Conservation (phyloP, 1,140 invertebrate species). For the Andricus grossulariae region DNA sequence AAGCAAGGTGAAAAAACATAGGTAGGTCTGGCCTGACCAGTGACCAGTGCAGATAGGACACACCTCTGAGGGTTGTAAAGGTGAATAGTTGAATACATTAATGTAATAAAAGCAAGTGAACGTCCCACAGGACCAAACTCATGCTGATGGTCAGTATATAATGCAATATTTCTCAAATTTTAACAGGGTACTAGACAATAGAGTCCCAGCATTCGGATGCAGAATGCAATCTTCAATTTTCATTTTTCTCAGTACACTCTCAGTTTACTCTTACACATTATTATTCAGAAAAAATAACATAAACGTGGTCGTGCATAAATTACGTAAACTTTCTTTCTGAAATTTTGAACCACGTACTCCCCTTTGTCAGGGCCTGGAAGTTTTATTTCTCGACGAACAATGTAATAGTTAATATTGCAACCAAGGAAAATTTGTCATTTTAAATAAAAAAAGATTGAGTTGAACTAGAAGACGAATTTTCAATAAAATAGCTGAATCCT, state of each 20-base stretch:
- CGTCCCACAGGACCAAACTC: constrained; percentile 51
- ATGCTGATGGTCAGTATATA: constrained; percentile 43
- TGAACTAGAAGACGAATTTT: no score
- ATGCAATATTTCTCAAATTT: constrained; percentile 61
- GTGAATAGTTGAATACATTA: constrained; percentile 59
- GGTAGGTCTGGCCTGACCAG: constrained; percentile 48
- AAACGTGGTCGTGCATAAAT: constrained; percentile 37
- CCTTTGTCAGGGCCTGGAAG: no score
- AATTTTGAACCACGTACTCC: no score
- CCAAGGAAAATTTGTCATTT: no score
- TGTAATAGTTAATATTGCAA: no score
- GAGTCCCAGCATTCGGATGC: constrained; percentile 25
- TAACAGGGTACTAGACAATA: constrained; percentile 26
- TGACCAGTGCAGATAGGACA: constrained; percentile 59
- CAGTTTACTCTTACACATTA: background rate
- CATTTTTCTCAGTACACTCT: constrained; percentile 6
- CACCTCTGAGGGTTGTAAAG: constrained; percentile 50
- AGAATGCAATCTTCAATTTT: constrained; percentile 11
- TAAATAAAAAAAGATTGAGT: no score
- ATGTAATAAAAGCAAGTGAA: constrained; percentile 56
- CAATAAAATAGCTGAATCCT: no score
- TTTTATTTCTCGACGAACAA: no score
- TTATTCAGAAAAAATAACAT: constrained; percentile 21
- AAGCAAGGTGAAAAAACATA: constrained; percentile 32
- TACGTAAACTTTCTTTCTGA: no score